Base-by-base conservation (phyloP, 1,140 invertebrate genomes). In the Periplaneta americana region DNA sequence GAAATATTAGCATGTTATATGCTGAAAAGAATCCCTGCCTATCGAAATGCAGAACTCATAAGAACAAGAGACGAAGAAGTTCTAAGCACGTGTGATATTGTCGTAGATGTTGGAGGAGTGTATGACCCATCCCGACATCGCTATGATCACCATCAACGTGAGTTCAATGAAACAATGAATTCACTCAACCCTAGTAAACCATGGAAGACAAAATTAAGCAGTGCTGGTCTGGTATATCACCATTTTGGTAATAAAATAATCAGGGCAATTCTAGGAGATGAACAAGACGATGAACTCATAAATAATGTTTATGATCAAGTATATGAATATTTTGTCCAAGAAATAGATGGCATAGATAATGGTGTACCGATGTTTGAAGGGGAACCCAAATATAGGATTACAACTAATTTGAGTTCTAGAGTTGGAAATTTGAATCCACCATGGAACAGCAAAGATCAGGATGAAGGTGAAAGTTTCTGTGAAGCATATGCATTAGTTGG, bases 331-430 rank as follows among this genome's bases (percentile, higher is more conserved):
- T 96, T 99, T 82, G 93, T 99, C 31, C 92, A 96, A 90, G 98
- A 99, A 91, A 91, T 99, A 82, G 98, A 99, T 90, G 98, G 94
- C 9, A 96, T 99, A 82, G 98, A 99, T 88, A 99, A 99, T 91
- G 98, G 98, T 31, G 90, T 99, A 31, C 91, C 92, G 0, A 95
- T 95, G 89, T 92, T 89, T 87, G 92, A 95, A 82, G 95, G 92
- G n/a, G 92, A 94, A 86, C 94, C 95, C 33, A 77, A 77, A 79
- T 99, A 98, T 88, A 90, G 89, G 82, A 95, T 99, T 34, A 90
- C 92, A 6, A 97, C 97, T 0, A 91, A 94, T 87, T 86, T 99
- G 8, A 94, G 93, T 86, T 89, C 91, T 2, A 89, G 98, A 85
- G 94, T 99, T 5, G 87, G 88, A 11, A 88, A 91, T 82, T 89